phyloP scores from a whole-genome alignment of 2,113 vertebrate genomes.

The Ciconia maguari region DNA sequence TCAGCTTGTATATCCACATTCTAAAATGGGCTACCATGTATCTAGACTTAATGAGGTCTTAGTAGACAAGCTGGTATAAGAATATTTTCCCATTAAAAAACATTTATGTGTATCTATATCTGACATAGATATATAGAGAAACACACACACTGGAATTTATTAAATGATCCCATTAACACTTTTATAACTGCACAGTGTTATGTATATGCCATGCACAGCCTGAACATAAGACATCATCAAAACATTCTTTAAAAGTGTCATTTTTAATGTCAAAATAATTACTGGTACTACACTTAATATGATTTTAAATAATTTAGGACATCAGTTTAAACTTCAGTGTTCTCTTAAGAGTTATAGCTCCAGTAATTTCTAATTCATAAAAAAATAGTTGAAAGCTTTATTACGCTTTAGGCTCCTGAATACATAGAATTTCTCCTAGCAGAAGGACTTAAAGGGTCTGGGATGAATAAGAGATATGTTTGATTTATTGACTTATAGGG shows the following conservation, averaged over 20 bases:
- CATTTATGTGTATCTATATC: background rate
- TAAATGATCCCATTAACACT: background rate
- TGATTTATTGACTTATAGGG: background rate
- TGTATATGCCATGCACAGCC: background rate
- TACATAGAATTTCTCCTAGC: background rate
- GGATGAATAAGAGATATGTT: background rate
- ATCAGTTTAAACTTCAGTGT: constrained; percentile 9
- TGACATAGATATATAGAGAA: background rate
- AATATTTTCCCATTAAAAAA: background rate
- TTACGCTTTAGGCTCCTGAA: background rate
- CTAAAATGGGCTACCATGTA: background rate
- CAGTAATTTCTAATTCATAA: background rate
- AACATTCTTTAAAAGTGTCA: background rate
- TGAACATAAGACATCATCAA: background rate
- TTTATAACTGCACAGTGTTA: background rate
- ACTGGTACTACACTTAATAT: background rate
- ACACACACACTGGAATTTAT: background rate
- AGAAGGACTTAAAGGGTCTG: background rate
- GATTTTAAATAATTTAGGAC: background rate
- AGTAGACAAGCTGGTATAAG: background rate
- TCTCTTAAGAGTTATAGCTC: constrained; percentile 4
- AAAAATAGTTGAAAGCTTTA: background rate
- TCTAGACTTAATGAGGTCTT: background rate
- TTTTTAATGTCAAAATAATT: constrained; percentile 22
- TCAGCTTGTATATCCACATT: background rate